These are phyloP conservation scores for Phrynosoma blainvillii DNA, from an alignment of 2,113 vertebrate species.

Conservation along the genomic window DNA sequence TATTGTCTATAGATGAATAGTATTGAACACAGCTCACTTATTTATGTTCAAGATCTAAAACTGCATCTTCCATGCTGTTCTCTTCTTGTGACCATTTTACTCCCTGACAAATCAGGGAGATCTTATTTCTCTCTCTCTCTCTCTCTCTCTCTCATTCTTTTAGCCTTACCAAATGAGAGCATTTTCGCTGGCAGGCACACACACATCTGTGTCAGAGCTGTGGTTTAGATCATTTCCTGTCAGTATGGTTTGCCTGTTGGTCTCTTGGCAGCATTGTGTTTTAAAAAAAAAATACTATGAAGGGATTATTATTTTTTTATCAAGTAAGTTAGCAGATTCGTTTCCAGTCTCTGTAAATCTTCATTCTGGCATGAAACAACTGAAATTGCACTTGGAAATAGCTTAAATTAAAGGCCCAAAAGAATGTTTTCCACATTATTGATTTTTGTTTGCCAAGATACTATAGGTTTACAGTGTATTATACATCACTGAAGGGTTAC, in stretches of 20 bases:
- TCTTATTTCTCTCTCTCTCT: neutral
- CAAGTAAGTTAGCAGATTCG: neutral
- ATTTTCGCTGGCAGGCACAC: neutral
- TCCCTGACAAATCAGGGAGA: neutral
- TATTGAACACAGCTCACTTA: neutral
- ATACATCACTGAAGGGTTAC: neutral
- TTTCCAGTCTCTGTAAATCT: neutral
- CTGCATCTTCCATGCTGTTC: neutral
- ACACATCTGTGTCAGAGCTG: neutral
- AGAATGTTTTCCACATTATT: conserved; percentile 26
- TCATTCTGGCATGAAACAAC: neutral
- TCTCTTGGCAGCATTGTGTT: neutral
- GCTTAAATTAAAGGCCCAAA: neutral
- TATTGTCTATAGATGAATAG: neutral
- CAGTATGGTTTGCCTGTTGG: neutral
- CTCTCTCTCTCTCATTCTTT: neutral
- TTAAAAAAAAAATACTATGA: neutral
- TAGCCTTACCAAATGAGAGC: neutral
- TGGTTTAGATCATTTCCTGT: conserved; percentile 30
- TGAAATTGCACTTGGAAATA: rapidly evolving
- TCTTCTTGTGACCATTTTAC: neutral
- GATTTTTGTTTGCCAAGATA: neutral
- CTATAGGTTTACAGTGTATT: rapidly evolving
- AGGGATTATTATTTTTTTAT: neutral
- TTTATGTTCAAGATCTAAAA: neutral